Conservation (phyloP, 1,140 invertebrate species). For the Brachystomella parvula region DNA sequence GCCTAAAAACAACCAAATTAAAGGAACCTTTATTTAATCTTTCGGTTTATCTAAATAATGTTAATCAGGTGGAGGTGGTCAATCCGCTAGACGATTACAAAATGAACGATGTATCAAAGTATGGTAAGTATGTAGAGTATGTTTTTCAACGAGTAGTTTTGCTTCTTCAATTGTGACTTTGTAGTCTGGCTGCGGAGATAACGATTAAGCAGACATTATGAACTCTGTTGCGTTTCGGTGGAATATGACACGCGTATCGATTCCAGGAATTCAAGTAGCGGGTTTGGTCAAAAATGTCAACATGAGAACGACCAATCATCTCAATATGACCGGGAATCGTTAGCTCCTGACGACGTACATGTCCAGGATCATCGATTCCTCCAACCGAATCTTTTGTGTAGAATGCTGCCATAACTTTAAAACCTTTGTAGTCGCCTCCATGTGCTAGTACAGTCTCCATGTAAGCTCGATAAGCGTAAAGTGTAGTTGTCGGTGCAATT, state of each 20-base stretch:
- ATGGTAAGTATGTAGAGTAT: too few relatives aligned
- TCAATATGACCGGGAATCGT: conserved; percentile 36
- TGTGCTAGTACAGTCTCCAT: conserved; percentile 44
- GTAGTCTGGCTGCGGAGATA: not conserved
- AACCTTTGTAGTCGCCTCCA: conserved; percentile 40
- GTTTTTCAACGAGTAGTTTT: conserved; percentile 10
- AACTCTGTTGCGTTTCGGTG: not conserved
- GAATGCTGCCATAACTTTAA: conserved; percentile 40
- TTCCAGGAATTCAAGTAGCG: conserved; percentile 22
- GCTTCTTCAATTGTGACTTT: conserved; percentile 20
- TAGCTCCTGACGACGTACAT: conserved; percentile 23
- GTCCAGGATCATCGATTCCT: conserved; percentile 36
- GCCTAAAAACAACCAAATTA: too few relatives aligned
- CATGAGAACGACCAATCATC: conserved; percentile 27
- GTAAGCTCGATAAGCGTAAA: conserved; percentile 45
- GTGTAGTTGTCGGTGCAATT: conserved; percentile 42
- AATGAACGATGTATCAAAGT: too few relatives aligned
- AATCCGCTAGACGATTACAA: too few relatives aligned
- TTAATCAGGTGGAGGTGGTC: too few relatives aligned
- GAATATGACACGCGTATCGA: conserved; percentile 16
- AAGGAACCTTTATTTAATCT: too few relatives aligned
- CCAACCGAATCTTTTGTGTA: conserved; percentile 37
- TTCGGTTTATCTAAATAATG: too few relatives aligned
- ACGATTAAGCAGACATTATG: not conserved
- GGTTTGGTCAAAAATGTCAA: conserved; percentile 25